Percentiles rank a stretch among this genome's conserved stretches.
Conservation (phyloP, 2,888 invertebrate genomes). For the Hypolimnas misippus region DNA sequence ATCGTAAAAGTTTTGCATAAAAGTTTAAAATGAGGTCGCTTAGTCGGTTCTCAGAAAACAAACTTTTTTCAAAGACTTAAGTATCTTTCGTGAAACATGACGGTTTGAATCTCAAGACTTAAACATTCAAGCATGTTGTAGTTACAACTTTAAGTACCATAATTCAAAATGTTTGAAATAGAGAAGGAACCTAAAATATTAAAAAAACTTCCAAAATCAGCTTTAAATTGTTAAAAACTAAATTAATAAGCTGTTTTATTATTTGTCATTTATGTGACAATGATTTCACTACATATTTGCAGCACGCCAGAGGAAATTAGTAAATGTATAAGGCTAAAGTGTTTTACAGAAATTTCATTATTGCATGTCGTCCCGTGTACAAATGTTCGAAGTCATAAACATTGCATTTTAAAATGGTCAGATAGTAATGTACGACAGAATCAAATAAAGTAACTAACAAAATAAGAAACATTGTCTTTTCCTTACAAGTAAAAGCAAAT, state of each 20-base stretch:
- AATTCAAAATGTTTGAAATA: no score
- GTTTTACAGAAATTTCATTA: slow-evolving; percentile 27
- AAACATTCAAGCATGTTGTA: slow-evolving; percentile 17
- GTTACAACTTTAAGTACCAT: slow-evolving; percentile 17
- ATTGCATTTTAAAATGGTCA: slow-evolving; percentile 77
- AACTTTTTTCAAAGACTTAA: slow-evolving; percentile 1
- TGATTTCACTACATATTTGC: not conserved
- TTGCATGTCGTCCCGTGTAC: slow-evolving; percentile 65
- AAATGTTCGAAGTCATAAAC: slow-evolving; percentile 76
- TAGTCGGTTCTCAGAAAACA: not conserved
- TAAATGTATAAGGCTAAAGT: slow-evolving; percentile 21
- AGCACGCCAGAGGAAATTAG: slow-evolving; percentile 35
- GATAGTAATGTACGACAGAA: slow-evolving; percentile 75
- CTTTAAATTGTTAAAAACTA: not conserved
- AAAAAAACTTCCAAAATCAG: not conserved
- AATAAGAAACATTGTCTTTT: slow-evolving; percentile 47
- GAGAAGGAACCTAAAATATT: not conserved
- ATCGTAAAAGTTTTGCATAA: slow-evolving; percentile 6
- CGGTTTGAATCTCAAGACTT: slow-evolving; percentile 14
- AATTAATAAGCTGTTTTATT: not conserved
- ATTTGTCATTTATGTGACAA: not conserved
- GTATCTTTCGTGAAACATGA: slow-evolving; percentile 15
- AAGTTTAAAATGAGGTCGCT: not conserved
- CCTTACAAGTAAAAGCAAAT: not conserved
- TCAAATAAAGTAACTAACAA: slow-evolving; percentile 75